Evolutionary conservation across 2,797 vertebrate species (phyloP), one percentile per base, ranked within the genome.

Genomic region (Falco naumanni): DNA sequence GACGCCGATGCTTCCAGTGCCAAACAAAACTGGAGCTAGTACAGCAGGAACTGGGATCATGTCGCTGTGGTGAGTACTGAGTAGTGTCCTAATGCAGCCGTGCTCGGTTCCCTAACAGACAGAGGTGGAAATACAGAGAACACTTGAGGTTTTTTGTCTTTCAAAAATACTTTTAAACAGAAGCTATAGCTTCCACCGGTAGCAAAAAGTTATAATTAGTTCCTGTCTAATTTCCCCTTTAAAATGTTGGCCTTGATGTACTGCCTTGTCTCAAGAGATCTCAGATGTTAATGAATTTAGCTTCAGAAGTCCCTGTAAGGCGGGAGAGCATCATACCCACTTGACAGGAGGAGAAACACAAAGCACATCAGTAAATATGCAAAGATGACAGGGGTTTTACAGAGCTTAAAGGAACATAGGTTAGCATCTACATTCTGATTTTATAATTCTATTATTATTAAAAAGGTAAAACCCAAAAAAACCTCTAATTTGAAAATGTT

Each of bases 21-120:
- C 99, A 99, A 98, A 99, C 98, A 98, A 99, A 99, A 98, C 99
- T 99, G 98, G 99, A 99, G 98, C 98, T 99, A 97, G 99, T 99
- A 95, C 99, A 99, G 97, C 99, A 99, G 97, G 99, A 99, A 89
- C 97, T 99, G 98, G 99, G 99, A 97, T 99, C 99, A 9, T 99
- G 99, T 98, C 99, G 99, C 97, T 99, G 99, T 93, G 99, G 99
- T 99, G 97, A 98, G 98, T 93, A 64, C 89, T 70, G 31, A 87
- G 65, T 12, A 54, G 93, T 3, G 1, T 76, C 57, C 10, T 24
- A 37, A 34, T 0, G 0, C 69, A 78, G 4, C 64, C 0, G 0
- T n/a, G 69, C 88, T 84, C 8, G 9, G 10, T 10, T 48, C 57
- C 2, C 0, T 48, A 69, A 31, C 65, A 39, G n/a, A 28, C 65